Base-by-base conservation (phyloP, 1,140 invertebrate species). In the Cotesia chilonis region DNA sequence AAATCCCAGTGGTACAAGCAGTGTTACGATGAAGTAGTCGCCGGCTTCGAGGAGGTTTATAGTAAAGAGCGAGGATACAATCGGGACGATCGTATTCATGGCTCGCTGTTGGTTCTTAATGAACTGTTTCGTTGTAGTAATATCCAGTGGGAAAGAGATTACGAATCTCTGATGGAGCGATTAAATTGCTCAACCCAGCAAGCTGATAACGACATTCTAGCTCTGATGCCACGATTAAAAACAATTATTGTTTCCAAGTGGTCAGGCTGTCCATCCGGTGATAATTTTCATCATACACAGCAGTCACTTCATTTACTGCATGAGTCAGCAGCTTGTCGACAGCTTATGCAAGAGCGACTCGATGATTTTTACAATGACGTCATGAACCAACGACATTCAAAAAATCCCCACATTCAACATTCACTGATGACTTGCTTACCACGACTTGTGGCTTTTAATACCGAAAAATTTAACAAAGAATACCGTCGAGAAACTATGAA, bases 121-220 rank as follows among this genome's bases (percentile, higher is more conserved):
- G 98, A 99, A 85, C 87, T 99, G 0, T 87, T 99, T 2, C 88
- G 97, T 74, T 97, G 96, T 81, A 94, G 95, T 60, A 98, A 99
- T 87, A 90, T 94, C 2, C 90, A 92, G 60, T 97, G 96, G 92
- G 98, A 97, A 82, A 89, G 90, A 20, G 91, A 92, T 73, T 95
- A 96, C 75, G 91, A 92, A 67, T 87, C 89, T n/a, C 82, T 97
- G 2, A 88, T 90, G 83, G 79, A 94, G 74, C 84, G 83, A 60
- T 76, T 83, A 35, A 89, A 82, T 72, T 87, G 79, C 73, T 87
- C 82, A 77, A 81, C 85, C 78, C 75, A 88, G 77, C 75, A 87
- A 84, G 79, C 87, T 79, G 79, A 87, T 2, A 89, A 90, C 80
- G 89, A 90, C 69, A 89, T 91, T 47, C 84, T 90, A n/a, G 88